Conservation (phyloP, 2,888 invertebrate species). For the Baronia brevicornis region DNA sequence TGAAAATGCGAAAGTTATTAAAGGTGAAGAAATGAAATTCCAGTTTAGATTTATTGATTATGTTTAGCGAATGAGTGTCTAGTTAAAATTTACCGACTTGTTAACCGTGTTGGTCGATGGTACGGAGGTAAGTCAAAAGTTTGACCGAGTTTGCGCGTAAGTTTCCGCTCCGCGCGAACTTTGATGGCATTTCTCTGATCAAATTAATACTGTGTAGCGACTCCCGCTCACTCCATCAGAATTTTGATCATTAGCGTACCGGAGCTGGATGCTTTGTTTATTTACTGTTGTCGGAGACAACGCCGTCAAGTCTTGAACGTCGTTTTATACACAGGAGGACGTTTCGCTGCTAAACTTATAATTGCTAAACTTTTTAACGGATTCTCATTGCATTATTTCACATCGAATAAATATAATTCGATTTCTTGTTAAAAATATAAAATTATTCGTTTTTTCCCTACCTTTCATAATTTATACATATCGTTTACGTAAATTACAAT, state of each 20-base stretch:
- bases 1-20: slow-evolving; percentile 1
- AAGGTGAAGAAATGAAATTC: not conserved
- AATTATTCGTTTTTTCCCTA: not conserved
- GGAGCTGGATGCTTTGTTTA: slow-evolving; percentile 18
- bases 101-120: slow-evolving; percentile 16
- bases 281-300: slow-evolving; percentile 26
- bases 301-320: slow-evolving; percentile 15
- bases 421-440: slow-evolving; percentile 1
- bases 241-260: slow-evolving; percentile 44
- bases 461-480: no score
- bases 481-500: no score
- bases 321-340: slow-evolving; percentile 12
- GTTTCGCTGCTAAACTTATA: slow-evolving; percentile 16
- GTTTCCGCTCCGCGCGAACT: slow-evolving; percentile 25
- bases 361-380: slow-evolving; percentile 16
- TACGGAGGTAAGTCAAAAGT: slow-evolving; percentile 31
- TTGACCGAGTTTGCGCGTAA: slow-evolving; percentile 26
- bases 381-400: slow-evolving; percentile 8
- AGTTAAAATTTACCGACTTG: slow-evolving; percentile 27
- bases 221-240: slow-evolving; percentile 32
- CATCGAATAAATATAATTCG: slow-evolving; percentile 1
- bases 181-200: slow-evolving; percentile 44
- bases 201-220: slow-evolving; percentile 41
- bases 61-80: slow-evolving; percentile 27
- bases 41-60: slow-evolving; percentile 9